Conservation (phyloP, 2,888 invertebrate species). For the Cybosia mesomella region DNA sequence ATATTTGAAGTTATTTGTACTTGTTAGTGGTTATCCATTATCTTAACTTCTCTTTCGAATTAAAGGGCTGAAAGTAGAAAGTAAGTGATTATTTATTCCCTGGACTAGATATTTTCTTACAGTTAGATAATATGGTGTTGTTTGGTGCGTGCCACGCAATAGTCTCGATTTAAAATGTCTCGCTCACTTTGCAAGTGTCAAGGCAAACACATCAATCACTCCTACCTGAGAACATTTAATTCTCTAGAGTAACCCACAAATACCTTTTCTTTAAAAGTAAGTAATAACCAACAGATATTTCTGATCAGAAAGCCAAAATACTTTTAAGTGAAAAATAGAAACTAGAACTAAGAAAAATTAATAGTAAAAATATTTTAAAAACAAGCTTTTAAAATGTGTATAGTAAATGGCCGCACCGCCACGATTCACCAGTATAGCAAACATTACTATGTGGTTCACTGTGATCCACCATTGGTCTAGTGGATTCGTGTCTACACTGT, state of each 20-base stretch:
- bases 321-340: no score
- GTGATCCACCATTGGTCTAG: no score
- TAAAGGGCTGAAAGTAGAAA: neutral
- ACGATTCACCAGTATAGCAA: no score
- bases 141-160: conserved; percentile 51
- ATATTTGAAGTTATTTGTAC: no score
- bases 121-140: conserved; percentile 17
- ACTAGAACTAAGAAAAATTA: no score
- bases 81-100: neutral
- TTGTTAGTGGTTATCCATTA: no score
- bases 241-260: conserved; percentile 66
- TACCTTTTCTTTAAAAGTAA: conserved; percentile 55
- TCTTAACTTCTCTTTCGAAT: neutral
- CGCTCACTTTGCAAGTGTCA: conserved; percentile 66
- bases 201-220: conserved; percentile 75
- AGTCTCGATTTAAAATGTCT: conserved; percentile 65
- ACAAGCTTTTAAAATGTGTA: no score
- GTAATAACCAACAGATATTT: conserved; percentile 56
- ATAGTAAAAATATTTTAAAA: no score
- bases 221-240: conserved; percentile 70
- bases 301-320: conserved; percentile 36
- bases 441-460: no score
- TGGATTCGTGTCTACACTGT: no score
- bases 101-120: neutral
- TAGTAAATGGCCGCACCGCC: no score